Conservation (phyloP, 2,113 vertebrate species). For the Rhizomys pruinosus region DNA sequence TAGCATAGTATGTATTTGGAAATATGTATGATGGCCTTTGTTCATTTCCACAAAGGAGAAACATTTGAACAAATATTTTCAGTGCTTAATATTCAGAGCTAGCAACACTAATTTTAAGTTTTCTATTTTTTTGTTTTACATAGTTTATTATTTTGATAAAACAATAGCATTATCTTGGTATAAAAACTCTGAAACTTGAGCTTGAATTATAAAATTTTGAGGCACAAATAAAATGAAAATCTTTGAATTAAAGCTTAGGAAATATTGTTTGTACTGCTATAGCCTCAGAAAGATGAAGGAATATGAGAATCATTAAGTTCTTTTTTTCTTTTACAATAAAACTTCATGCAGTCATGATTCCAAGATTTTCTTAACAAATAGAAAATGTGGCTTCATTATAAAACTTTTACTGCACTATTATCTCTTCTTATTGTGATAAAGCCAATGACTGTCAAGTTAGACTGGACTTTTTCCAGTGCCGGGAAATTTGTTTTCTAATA, state of each 20-base stretch:
- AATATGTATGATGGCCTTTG: not conserved
- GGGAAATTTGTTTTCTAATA: not conserved
- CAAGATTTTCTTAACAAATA: not conserved
- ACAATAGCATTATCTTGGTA: not conserved
- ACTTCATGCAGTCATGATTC: not conserved
- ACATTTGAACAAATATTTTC: not conserved
- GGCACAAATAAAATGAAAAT: not conserved
- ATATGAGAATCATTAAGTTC: not conserved
- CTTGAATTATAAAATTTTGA: slow-evolving; percentile 23
- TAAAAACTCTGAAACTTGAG: slow-evolving; percentile 11
- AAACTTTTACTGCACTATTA: not conserved
- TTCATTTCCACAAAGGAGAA: not conserved
- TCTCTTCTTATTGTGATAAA: not conserved
- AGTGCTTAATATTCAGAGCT: not conserved
- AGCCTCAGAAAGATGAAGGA: not conserved
- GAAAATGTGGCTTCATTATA: not conserved
- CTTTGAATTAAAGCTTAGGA: slow-evolving; percentile 10
- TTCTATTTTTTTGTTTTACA: not conserved
- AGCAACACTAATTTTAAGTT: not conserved
- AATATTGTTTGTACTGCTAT: not conserved
- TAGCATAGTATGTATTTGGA: not conserved
- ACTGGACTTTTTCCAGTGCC: not conserved
- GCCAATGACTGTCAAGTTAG: not conserved
- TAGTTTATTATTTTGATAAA: not conserved
- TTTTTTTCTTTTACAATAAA: slow-evolving; percentile 35